Conservation (phyloP, 2,797 vertebrate species). For the Cottoperca gobio region DNA sequence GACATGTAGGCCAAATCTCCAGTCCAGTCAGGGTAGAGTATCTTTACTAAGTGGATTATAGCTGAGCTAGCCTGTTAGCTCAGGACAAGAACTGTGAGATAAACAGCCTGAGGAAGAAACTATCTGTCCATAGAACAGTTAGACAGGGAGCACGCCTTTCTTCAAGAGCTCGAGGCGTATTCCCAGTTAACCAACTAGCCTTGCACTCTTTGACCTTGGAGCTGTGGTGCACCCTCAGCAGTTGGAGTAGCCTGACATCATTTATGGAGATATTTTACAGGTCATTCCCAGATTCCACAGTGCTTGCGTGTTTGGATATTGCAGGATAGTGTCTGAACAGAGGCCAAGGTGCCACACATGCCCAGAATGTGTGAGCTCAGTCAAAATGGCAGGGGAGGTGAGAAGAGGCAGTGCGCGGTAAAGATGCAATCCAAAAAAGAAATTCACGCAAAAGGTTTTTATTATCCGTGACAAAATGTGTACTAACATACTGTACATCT, state of each 20-base stretch:
- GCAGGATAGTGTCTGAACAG: conserved; percentile 29
- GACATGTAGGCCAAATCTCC: conserved; percentile 24
- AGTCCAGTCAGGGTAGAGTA: background rate
- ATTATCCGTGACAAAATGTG: background rate
- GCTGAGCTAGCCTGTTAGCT: conserved; percentile 13
- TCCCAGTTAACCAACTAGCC: conserved; percentile 44
- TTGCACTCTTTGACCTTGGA: conserved; percentile 11
- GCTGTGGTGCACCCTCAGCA: conserved; percentile 41
- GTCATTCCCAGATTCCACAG: conserved; percentile 59
- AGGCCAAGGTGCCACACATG: conserved; percentile 39
- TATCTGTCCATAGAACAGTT: conserved; percentile 10
- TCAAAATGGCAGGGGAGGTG: background rate
- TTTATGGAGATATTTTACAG: conserved; percentile 62
- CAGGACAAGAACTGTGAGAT: conserved; percentile 6
- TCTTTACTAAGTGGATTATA: conserved; percentile 2
- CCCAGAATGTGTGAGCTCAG: conserved; percentile 37
- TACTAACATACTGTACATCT: conserved; percentile 2
- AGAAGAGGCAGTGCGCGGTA: conserved; percentile 7
- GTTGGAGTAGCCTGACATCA: conserved; percentile 54
- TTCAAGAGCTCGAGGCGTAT: conserved; percentile 25
- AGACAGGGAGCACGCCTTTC: conserved; percentile 10
- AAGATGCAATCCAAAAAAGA: conserved; percentile 8
- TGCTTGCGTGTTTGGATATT: conserved; percentile 52
- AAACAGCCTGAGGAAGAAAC: conserved; percentile 16
- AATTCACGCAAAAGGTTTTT: background rate